Percentiles rank a stretch among this genome's conserved stretches.
These are phyloP conservation scores for Oikopleura vanhoeffeni DNA, from an alignment of 23 tunicate genomes.

Conservation along the genomic window DNA sequence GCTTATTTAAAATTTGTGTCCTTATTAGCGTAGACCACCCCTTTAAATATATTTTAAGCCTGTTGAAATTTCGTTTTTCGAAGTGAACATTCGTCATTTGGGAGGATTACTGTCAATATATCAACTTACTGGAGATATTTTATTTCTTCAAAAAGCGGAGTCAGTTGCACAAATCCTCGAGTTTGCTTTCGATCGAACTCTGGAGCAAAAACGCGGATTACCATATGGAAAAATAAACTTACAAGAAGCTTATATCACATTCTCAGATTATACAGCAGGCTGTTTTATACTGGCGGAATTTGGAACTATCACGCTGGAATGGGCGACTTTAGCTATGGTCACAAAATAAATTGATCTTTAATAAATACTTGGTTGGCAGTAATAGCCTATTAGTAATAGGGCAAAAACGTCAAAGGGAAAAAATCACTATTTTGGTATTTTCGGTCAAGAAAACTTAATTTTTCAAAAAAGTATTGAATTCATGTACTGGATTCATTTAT, in stretches of 20 bases:
- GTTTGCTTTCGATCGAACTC: slow-evolving; percentile 77
- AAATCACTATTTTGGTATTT: too few species aligned
- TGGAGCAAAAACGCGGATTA: slow-evolving; percentile 47
- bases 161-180: slow-evolving; percentile 32
- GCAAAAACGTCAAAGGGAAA: too few species aligned
- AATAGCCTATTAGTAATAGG: too few species aligned
- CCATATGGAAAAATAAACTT: slow-evolving; percentile 49
- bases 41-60: slow-evolving; percentile 18
- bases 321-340: slow-evolving; percentile 56
- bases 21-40: not conserved
- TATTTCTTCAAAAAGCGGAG: slow-evolving; percentile 45
- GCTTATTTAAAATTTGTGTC: too few species aligned
- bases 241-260: slow-evolving; percentile 70
- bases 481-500: too few species aligned
- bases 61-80: slow-evolving; percentile 70
- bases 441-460: too few species aligned
- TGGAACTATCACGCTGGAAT: slow-evolving; percentile 68
- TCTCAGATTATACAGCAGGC: too few species aligned
- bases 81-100: slow-evolving; percentile 74
- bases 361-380: too few species aligned
- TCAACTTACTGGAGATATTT: slow-evolving; percentile 39
- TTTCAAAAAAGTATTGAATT: too few species aligned
- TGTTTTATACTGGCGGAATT: slow-evolving; percentile 62
- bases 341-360: too few species aligned
- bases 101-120: slow-evolving; percentile 80